Base-by-base conservation (phyloP, 2,797 vertebrate genomes). In the Gadopsis marmoratus region DNA sequence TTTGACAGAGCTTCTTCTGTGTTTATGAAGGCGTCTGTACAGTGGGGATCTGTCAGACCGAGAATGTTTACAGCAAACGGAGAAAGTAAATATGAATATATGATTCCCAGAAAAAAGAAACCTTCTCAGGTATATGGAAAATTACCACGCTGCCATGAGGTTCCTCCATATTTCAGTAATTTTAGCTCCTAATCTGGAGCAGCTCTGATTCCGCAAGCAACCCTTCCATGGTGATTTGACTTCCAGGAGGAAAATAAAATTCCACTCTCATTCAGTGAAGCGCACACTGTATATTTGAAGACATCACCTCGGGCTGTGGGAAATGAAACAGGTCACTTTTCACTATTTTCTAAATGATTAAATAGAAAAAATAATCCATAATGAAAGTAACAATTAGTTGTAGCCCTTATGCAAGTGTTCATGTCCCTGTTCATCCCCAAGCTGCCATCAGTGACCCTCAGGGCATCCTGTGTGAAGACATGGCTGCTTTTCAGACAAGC, bases 31-130 rank as follows among this genome's bases (percentile, higher is more conserved):
- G 72, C 31, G 56, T 73, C 71, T 78, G 80, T 79, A 92, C 80
- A 92, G 76, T 63, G 55, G 80, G 76, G 71, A 78, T 87, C 86
- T 93, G 71, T 92, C 71, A 74, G 68, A 53, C 69, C 31, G 19
- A 66, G 69, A 74, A 76, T 94, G 87, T 95, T 95, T 94, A 92
- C 89, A 86, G 80, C 81, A 91, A 91, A 86, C 60, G 51, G 50
- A 23, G n/a, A 26, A 67, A 78, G 2, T 26, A 90, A 72, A 80
- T 69, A 71, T 84, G 68, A 83, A 77, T 59, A 35, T 74, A 48
- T 14, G 60, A 80, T 74, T 84, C 73, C 76, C 68, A 71, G 55
- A 74, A 85, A 48, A 47, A 88, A 84, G 48, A 88, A 84, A 48
- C 21, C 19, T 9, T 48, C 60, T 61, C 21, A 77, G 55, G 59